Conservation (phyloP, 2,113 vertebrate genomes). For the Gasterosteus nipponicus region DNA sequence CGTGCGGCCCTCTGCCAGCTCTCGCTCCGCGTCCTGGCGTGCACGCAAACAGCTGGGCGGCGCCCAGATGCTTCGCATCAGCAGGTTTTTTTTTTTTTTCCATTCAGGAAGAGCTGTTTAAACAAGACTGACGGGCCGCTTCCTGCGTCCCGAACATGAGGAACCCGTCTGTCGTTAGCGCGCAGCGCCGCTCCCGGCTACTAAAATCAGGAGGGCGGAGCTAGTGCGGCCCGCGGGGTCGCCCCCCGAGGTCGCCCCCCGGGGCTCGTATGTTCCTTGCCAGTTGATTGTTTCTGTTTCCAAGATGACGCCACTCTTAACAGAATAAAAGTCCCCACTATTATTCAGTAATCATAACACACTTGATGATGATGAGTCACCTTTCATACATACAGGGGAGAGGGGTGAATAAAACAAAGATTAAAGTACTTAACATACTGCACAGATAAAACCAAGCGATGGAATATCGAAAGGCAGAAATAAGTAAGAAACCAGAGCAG, state of each 20-base stretch:
- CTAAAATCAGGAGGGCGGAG: constrained; percentile 21
- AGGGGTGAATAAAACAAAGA: too few species aligned
- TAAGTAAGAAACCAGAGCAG: not conserved
- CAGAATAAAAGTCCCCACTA: constrained; percentile 33
- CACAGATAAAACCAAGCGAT: too few species aligned
- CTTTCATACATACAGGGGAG: too few species aligned
- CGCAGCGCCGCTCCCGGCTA: constrained; percentile 3
- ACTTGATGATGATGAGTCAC: too few species aligned
- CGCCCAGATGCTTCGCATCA: constrained; percentile 78
- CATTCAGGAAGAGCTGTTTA: constrained; percentile 60
- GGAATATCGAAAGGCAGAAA: too few species aligned
- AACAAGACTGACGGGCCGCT: constrained; percentile 71
- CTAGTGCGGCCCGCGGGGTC: not conserved
- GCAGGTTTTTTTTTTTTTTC: constrained; percentile 40
- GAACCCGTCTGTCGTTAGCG: constrained; percentile 6
- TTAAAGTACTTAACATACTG: too few species aligned
- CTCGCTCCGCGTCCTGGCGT: constrained; percentile 14
- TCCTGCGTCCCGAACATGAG: constrained; percentile 65
- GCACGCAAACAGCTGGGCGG: constrained; percentile 56
- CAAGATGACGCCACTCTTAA: constrained; percentile 37
- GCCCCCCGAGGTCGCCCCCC: too few species aligned
- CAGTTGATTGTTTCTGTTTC: constrained; percentile 43
- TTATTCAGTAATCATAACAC: not conserved
- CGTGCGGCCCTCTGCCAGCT: constrained; percentile 33
- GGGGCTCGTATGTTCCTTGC: not conserved